Base-by-base conservation (phyloP, 1,140 invertebrate genomes). In the Drosophila setifemur region DNA sequence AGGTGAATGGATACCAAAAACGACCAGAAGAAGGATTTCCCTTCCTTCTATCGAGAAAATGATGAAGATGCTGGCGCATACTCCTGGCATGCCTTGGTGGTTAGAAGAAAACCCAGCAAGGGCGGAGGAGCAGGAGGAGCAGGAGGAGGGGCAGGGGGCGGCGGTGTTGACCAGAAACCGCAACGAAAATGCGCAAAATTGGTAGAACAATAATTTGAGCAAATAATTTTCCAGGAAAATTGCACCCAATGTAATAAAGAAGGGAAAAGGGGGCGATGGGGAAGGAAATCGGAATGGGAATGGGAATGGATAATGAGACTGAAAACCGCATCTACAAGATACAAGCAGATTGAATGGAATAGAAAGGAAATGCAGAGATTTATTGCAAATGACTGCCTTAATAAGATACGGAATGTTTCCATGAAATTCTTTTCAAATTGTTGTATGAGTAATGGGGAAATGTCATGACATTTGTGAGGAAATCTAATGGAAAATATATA, bases 181-280 rank as follows among this genome's bases (percentile, higher is more conserved):
- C 63, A 67, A 53, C 19, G 60, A 43, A 67, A 66, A 64, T 49
- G 18, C 33, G 25, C 58, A 49, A 49, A 66, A 64, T 63, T 66
- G 43, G 31, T 29, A 64, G 26, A 63, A 64, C 42, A 64, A 64
- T 64, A 64, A 64, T 63, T 40, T 48, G 14, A 64, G 60, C 14
- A 49, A n/a, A 49, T 40, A 40, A 49, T 49, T 61, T 40, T 26
- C 18, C 42, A 21, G 31, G 31, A 14, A 66, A 66, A 49, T 64
- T 48, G 57, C 52, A 42, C 8, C 21, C n/a, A n/a, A n/a, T n/a
- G n/a, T n/a, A n/a, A n/a, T n/a, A n/a, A n/a, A 9, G 42, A 44
- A 16, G 42, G 23, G 8, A n/a, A n/a, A n/a, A n/a, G 8, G 16
- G 14, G 25, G n/a, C 33, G 28, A 47, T 44, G 26, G 19, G 28